These are phyloP conservation scores for Mormyrops boulengeri DNA, from an alignment of 2,797 vertebrate genomes.

Conservation along the genomic window DNA sequence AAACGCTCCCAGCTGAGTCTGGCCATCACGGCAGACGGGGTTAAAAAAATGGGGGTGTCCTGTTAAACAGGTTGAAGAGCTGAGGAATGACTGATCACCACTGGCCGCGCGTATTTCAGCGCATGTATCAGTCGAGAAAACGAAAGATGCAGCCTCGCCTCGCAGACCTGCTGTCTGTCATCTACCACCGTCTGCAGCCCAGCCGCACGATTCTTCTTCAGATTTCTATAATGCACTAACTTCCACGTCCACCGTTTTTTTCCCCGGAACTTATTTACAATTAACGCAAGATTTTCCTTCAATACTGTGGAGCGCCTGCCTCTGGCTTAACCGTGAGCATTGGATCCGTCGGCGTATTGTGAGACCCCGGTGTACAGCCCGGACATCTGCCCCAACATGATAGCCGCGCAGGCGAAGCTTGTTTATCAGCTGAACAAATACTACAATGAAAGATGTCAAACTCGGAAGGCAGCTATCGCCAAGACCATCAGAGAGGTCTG, in stretches of 20 bases:
- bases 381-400: slow-evolving; percentile 99
- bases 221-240: slow-evolving; percentile 47
- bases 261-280: slow-evolving; percentile 55
- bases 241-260: slow-evolving; percentile 54
- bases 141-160: slow-evolving; percentile 31
- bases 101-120: slow-evolving; percentile 57
- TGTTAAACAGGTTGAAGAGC: slow-evolving; percentile 33
- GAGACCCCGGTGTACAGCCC: slow-evolving; percentile 98
- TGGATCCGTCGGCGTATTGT: slow-evolving; percentile 99
- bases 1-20: slow-evolving; percentile 63
- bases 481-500: slow-evolving; percentile 98
- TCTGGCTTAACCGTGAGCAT: slow-evolving; percentile 79
- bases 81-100: slow-evolving; percentile 63
- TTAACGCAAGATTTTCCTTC: slow-evolving; percentile 44
- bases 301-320: slow-evolving; percentile 53
- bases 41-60: slow-evolving; percentile 27
- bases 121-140: slow-evolving; percentile 43
- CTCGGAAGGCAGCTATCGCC: slow-evolving; percentile 95
- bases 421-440: slow-evolving; percentile 99
- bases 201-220: slow-evolving; percentile 39
- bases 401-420: slow-evolving; percentile 98
- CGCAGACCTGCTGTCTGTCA: slow-evolving; percentile 33
- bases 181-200: slow-evolving; percentile 25
- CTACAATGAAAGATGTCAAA: slow-evolving; percentile 96
- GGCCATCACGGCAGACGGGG: slow-evolving; percentile 50